phyloP scores from a whole-genome alignment of 2,113 vertebrate genomes.

The Hippocampus barbouri region DNA sequence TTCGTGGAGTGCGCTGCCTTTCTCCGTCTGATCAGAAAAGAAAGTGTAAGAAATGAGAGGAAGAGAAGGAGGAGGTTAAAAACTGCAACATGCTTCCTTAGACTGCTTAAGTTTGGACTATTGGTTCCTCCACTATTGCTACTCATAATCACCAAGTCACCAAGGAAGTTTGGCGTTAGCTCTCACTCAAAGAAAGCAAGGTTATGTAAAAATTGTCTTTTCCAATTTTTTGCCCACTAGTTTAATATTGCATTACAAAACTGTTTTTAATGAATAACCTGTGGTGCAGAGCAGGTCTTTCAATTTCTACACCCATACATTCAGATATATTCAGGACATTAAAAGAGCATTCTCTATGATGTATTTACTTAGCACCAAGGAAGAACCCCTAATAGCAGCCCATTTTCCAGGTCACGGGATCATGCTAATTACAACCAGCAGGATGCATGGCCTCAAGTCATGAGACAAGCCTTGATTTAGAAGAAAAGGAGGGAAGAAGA shows the following conservation, averaged over 20 bases:
- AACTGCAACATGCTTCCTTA: not conserved
- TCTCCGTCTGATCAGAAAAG: conserved; percentile 83
- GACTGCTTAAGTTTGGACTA: not conserved
- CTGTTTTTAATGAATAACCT: not conserved
- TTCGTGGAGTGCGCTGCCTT: conserved; percentile 97
- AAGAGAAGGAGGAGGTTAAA: not conserved
- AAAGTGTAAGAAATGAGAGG: not conserved
- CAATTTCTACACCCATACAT: not conserved
- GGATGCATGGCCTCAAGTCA: conserved; percentile 35
- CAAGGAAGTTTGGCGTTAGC: not conserved
- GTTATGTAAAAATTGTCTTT: not conserved
- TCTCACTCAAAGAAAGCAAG: not conserved
- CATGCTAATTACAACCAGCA: conserved; percentile 56
- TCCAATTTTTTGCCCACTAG: not conserved
- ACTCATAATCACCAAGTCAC: not conserved
- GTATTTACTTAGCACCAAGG: not conserved
- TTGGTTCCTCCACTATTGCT: not conserved
- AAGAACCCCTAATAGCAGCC: conserved; percentile 32
- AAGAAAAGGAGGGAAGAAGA: conserved; percentile 21
- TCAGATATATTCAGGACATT: not conserved
- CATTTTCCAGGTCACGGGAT: conserved; percentile 55
- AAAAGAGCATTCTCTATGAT: not conserved
- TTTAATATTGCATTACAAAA: not conserved
- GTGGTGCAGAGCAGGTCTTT: not conserved
- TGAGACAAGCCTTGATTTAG: conserved; percentile 25